Base-by-base conservation (phyloP, 2,797 vertebrate genomes). In the Pogonophryne albipinna region DNA sequence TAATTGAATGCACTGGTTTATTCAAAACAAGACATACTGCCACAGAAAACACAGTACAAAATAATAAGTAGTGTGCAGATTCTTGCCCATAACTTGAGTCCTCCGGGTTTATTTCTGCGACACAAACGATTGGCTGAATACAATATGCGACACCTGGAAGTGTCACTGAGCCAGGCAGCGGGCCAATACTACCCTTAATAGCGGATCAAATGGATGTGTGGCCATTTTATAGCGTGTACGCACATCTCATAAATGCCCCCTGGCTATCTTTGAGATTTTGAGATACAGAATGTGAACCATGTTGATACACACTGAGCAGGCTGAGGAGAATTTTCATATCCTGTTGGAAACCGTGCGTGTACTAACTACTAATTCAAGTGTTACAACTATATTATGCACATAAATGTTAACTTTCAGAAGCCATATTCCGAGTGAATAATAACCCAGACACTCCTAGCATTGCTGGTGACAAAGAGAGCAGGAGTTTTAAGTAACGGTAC, bases 401-500 rank as follows among this genome's bases (percentile, higher is more conserved):
- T 65, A 2, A 58, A 52, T 46, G 45, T 59, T 17, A 51, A n/a
- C 16, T 45, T 47, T 52, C 46, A 65, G 38, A 44, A 19, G 61
- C 6, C 17, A 44, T 15, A 50, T 23, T n/a, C 1, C 16, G 1
- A 51, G 15, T 10, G 12, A 31, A 65, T 12, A 68, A 49, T 51
- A 16, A 63, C 75, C 64, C 17, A 44, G 66, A 82, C 68, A 50
- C 55, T n/a, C 13, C 15, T 27, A 7, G 10, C 49, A 41, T 51
- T 7, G 19, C 34, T 41, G 45, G 6, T 10, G 58, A 79, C 69
- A 65, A 65, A 59, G 42, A 44, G 44, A 74, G 67, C n/a, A 77
- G 67, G 67, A 78, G 81, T 79, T 76, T 76, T 70, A 71, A 76
- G 76, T 81, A 46, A 71, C 62, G 60, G 44, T 3, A 1, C 12